Evolutionary conservation across 2,113 vertebrate species (phyloP).

Genomic region (Amphiprion percula): DNA sequence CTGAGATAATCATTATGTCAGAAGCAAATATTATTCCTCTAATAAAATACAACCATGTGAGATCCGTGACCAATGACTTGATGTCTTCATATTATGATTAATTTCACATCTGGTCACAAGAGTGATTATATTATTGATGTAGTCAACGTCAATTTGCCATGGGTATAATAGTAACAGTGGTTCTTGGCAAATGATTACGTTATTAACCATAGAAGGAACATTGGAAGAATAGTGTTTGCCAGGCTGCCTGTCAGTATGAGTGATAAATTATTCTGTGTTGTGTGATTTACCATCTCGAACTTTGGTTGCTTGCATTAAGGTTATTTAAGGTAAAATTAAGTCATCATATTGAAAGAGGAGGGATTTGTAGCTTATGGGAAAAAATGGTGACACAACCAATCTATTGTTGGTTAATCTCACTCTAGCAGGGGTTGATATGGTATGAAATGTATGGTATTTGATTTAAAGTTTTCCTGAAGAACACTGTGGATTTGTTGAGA

Average conservation of each 20-base stretch:
- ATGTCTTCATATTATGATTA: slow-evolving; percentile 76
- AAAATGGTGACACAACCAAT: not conserved
- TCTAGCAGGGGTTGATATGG: too few species aligned
- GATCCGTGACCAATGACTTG: slow-evolving; percentile 68
- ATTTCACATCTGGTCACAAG: slow-evolving; percentile 77
- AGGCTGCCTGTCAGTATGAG: slow-evolving; percentile 9
- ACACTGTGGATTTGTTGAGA: not conserved
- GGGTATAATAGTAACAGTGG: slow-evolving; percentile 64
- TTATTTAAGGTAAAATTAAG: not conserved
- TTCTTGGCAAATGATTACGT: slow-evolving; percentile 64
- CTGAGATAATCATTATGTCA: slow-evolving; percentile 22
- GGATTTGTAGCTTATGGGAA: not conserved
- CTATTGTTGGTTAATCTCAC: not conserved
- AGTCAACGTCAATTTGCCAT: slow-evolving; percentile 66
- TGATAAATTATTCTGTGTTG: not conserved
- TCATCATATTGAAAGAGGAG: not conserved
- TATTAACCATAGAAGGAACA: slow-evolving; percentile 55
- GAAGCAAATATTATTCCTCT: slow-evolving; percentile 42
- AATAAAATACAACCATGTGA: slow-evolving; percentile 56
- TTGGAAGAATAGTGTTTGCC: slow-evolving; percentile 45
- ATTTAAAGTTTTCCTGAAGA: not conserved
- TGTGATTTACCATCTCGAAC: slow-evolving; percentile 12
- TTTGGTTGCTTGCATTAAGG: not conserved
- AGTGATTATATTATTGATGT: slow-evolving; percentile 76
- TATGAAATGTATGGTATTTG: not conserved